A percentile compares a stretch with the other conserved stretches of the same genome.
Conservation (phyloP, 2,797 vertebrate genomes). For the Bothrops alternatus region DNA sequence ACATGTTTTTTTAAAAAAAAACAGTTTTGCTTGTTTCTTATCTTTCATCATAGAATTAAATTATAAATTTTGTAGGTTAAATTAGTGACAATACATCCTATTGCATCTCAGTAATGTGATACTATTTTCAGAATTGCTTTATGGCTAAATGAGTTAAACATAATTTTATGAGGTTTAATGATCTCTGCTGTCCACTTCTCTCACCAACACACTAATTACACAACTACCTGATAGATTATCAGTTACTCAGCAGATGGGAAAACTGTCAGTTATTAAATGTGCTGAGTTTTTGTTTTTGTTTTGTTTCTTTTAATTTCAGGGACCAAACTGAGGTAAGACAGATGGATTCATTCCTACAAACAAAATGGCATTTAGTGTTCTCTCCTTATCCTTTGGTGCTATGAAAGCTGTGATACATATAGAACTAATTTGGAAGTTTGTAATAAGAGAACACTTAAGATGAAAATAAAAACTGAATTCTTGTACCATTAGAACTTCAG, state of each 20-base stretch:
- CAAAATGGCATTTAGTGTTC: conserved; percentile 31
- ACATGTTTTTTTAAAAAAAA: neutral
- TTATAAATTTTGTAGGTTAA: neutral
- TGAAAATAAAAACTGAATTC: neutral
- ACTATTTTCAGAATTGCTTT: neutral
- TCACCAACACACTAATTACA: conserved; percentile 50
- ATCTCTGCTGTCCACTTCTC: conserved; percentile 32
- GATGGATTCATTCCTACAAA: conserved; percentile 40
- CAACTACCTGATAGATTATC: conserved; percentile 73
- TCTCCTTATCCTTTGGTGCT: neutral
- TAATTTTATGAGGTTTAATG: neutral
- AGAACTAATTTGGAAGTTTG: neutral
- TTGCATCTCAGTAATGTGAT: conserved; percentile 13
- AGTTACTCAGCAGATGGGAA: conserved; percentile 75
- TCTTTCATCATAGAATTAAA: neutral
- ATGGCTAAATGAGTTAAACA: conserved; percentile 2
- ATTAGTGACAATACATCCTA: neutral
- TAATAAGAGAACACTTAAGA: neutral
- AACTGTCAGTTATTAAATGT: conserved; percentile 50
- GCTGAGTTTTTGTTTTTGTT: conserved; percentile 33
- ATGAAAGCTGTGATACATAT: conserved; percentile 37
- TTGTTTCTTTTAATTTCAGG: conserved; percentile 48
- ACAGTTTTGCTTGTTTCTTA: neutral
- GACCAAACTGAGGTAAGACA: conserved; percentile 46
- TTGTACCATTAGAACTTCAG: neutral